Evolutionary conservation across 2,113 vertebrate genomes (phyloP), one percentile per base, ranked within the genome.

Genomic region (Spea bombifrons): DNA sequence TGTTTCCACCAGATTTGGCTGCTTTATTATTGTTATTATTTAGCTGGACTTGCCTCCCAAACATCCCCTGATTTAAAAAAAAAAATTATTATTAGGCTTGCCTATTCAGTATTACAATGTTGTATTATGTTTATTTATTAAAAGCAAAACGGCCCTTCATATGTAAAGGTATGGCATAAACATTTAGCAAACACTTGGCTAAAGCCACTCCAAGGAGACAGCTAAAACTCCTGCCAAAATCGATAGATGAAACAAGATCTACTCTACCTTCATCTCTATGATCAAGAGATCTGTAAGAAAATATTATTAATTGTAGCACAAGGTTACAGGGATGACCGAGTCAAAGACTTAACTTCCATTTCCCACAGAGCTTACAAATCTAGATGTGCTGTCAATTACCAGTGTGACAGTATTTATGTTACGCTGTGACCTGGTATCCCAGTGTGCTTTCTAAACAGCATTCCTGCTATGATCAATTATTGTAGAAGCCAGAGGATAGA

Each of bases 341-440:
- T 69, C 67, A 69, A 69, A 69, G 67, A 66, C 73, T 66, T 66
- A 43, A n/a, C 45, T 50, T 47, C 50, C 43, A 76, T 55, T 5
- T 76, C 65, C 75, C 65, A 61, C n/a, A 30, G 66, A 57, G 65
- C 13, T 12, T 3, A 12, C n/a, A 68, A 76, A 68, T 47, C 75
- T 61, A 43, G 66, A 69, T 76, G 46, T 76, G n/a, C 44, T 59
- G 65, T 69, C 66, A 59, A 30, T 64, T 17, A 64, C 16, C 30
- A 7, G 5, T 61, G 75, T 76, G 75, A 69, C 75, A 48, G 44
- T 57, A 76, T 69, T 69, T 17, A 69, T 76, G 75, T 69, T 76
- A 46, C 44, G 61, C 9, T 30, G 44, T 76, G 75, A 76, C 75
- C 75, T 76, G 52, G 53, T 47, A 69, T 69, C 44, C 75, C 52